These are phyloP conservation scores for Pampusana beccarii DNA, from an alignment of 2,113 vertebrate genomes.

Conservation along the genomic window DNA sequence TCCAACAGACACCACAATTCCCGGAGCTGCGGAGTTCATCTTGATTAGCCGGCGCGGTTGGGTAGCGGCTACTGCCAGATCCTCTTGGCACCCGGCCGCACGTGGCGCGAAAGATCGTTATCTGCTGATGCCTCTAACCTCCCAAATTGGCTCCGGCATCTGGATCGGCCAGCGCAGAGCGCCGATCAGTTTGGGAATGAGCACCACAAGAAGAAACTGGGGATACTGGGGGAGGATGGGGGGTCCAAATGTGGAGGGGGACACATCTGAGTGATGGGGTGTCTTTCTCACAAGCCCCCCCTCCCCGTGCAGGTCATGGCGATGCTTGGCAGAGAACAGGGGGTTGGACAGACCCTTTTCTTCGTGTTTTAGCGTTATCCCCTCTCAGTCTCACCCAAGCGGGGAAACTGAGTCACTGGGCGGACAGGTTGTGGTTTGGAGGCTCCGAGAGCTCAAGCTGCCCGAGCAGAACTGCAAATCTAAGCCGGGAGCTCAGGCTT, in stretches of 20 bases:
- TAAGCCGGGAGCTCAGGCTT: not conserved
- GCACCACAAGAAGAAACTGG: not conserved
- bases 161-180: not conserved
- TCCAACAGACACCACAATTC: conserved; percentile 24
- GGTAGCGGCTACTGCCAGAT: conserved; percentile 44
- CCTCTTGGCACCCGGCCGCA: not conserved
- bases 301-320: not conserved
- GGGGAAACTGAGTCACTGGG: not conserved
- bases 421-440: rapidly evolving
- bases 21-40: not conserved
- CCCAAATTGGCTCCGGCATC: not conserved
- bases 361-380: rapidly evolving
- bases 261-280: no score
- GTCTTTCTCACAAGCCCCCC: no score
- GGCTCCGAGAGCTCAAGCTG: not conserved
- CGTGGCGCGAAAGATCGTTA: not conserved
- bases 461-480: not conserved
- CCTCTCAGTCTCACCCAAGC: not conserved
- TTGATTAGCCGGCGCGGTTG: not conserved
- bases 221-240: not conserved
- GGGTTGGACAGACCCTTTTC: not conserved
- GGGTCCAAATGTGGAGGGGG: not conserved
- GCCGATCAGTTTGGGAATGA: not conserved
- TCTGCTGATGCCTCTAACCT: not conserved
- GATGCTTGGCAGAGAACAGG: not conserved